These are phyloP conservation scores for Phaethon lepturus DNA, from an alignment of 2,113 vertebrate species.

Conservation along the genomic window DNA sequence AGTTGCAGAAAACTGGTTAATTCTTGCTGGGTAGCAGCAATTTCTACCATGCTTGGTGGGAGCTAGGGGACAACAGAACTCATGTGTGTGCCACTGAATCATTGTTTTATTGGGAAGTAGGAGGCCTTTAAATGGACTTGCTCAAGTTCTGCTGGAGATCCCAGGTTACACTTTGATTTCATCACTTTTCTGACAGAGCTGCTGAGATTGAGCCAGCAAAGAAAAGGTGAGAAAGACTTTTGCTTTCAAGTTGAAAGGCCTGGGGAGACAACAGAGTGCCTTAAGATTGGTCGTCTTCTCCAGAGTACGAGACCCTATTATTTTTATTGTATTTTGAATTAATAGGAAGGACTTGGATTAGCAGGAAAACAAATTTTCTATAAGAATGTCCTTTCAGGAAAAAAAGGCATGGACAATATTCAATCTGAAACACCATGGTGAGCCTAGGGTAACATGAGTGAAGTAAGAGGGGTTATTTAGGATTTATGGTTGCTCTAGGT, in stretches of 20 bases:
- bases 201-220: not conserved
- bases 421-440: not conserved
- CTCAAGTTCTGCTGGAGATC: not conserved
- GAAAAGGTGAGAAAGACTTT: not conserved
- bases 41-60: not conserved
- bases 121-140: not conserved
- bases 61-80: not conserved
- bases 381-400: not conserved
- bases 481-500: not conserved
- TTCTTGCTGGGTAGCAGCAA: not conserved
- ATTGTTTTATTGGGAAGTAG: not conserved
- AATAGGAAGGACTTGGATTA: not conserved
- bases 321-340: not conserved
- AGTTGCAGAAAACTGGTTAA: not conserved
- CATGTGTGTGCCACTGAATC: not conserved
- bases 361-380: not conserved
- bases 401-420: not conserved
- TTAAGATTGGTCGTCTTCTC: not conserved
- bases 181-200: not conserved
- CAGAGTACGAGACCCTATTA: not conserved
- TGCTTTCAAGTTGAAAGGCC: not conserved
- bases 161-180: not conserved
- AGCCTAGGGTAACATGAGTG: not conserved
- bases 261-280: not conserved
- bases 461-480: conserved; percentile 3